phyloP scores from a whole-genome alignment of 2,797 vertebrate genomes.

The Gallinago stenura region DNA sequence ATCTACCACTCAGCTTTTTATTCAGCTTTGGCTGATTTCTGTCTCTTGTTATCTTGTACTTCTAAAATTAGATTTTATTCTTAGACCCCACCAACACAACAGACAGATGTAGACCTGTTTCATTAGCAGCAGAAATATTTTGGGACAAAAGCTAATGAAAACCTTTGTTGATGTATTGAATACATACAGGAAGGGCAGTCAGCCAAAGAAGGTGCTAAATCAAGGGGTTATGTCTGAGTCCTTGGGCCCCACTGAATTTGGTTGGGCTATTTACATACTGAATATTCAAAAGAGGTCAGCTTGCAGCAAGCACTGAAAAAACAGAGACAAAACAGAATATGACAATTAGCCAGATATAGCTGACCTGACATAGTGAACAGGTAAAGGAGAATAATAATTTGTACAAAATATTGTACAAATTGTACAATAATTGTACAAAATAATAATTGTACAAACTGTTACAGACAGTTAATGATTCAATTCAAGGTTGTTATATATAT shows the following conservation, averaged over 20 bases:
- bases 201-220: not conserved
- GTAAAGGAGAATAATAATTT: not conserved
- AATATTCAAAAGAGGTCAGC: not conserved
- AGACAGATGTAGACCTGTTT: not conserved
- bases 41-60: conserved; percentile 66
- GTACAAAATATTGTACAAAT: not conserved
- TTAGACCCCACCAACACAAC: not conserved
- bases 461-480: not conserved
- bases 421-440: not conserved
- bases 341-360: not conserved
- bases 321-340: not conserved
- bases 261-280: not conserved
- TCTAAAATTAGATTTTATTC: conserved; percentile 71
- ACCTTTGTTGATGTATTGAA: not conserved
- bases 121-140: not conserved
- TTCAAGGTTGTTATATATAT: not conserved
- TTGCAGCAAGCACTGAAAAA: not conserved
- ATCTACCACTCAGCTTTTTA: conserved; percentile 69
- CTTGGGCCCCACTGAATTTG: not conserved
- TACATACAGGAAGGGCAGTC: not conserved
- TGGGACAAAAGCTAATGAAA: not conserved
- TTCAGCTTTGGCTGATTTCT: conserved; percentile 54
- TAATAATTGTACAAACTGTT: not conserved
- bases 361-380: not conserved
- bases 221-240: not conserved